phyloP scores from a whole-genome alignment of 2,888 invertebrate genomes.

The Caenorhabditis drosophilae region DNA sequence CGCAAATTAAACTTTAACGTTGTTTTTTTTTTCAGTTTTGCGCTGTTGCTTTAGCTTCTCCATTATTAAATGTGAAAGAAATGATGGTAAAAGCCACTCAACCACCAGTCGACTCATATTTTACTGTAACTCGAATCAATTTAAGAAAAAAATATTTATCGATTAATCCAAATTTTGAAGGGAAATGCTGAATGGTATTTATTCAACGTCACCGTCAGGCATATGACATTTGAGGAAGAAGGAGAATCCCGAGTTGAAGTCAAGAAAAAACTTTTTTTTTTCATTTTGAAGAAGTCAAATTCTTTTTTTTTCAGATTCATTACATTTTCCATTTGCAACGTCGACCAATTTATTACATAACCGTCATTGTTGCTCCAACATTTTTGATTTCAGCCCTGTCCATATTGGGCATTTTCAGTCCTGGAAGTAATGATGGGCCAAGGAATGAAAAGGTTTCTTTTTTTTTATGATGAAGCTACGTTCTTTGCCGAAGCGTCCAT shows the following conservation, averaged over 20 bases:
- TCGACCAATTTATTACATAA: conserved; percentile 62
- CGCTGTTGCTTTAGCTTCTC: conserved; percentile 61
- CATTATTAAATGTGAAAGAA: conserved; percentile 58
- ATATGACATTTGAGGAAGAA: conserved; percentile 60
- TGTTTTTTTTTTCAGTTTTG: no score
- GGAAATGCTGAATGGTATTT: conserved; percentile 66
- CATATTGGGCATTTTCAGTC: conserved; percentile 64
- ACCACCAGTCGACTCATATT: conserved; percentile 62
- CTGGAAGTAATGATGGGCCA: conserved; percentile 60
- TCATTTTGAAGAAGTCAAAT: neutral
- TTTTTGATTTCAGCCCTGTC: conserved; percentile 63
- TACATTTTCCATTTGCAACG: conserved; percentile 64
- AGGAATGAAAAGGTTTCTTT: conserved; percentile 57
- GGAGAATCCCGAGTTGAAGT: conserved; percentile 41
- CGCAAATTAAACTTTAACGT: no score
- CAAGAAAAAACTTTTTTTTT: no score
- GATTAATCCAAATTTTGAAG: conserved; percentile 32
- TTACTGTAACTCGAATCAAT: conserved; percentile 55
- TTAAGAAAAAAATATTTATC: no score
- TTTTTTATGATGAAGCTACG: no score
- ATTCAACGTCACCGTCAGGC: conserved; percentile 62
- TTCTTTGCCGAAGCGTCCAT: no score
- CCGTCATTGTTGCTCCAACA: conserved; percentile 64
- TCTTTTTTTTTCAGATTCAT: conserved; percentile 45
- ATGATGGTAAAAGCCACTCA: conserved; percentile 62